Percentiles rank a stretch among this genome's conserved stretches.
phyloP scores from a whole-genome alignment of 1,140 invertebrate genomes.

The Drosophila rufa region DNA sequence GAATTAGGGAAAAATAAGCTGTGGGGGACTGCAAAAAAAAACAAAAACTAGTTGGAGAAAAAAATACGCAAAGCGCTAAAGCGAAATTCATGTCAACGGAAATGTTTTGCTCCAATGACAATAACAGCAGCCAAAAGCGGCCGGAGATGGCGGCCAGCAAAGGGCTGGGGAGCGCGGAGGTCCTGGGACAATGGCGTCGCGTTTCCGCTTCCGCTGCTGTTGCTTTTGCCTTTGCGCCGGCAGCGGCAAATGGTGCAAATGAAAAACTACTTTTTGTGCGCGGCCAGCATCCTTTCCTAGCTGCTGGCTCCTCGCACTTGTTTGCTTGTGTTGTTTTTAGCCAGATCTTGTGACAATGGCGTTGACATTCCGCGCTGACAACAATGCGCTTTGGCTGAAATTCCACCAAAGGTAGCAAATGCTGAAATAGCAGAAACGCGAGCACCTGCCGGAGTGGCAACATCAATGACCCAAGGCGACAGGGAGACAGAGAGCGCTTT shows the following conservation, averaged over 20 bases:
- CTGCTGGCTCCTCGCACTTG: slow-evolving; percentile 26
- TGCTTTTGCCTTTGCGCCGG: slow-evolving; percentile 30
- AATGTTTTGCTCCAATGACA: slow-evolving; percentile 67
- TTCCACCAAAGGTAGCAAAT: slow-evolving; percentile 41
- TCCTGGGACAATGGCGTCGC: slow-evolving; percentile 69
- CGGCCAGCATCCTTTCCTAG: slow-evolving; percentile 39
- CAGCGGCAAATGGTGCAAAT: slow-evolving; percentile 59
- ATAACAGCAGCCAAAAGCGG: slow-evolving; percentile 52
- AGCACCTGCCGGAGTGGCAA: slow-evolving; percentile 14
- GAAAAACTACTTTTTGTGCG: slow-evolving; percentile 55
- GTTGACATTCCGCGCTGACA: slow-evolving; percentile 64
- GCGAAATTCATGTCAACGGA: slow-evolving; percentile 62
- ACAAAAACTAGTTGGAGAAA: background rate
- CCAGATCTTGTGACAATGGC: slow-evolving; percentile 57
- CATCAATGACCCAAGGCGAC: slow-evolving; percentile 48
- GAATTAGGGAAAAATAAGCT: slow-evolving; percentile 35
- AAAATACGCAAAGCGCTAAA: slow-evolving; percentile 49
- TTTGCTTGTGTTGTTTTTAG: slow-evolving; percentile 45
- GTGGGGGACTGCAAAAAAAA: background rate
- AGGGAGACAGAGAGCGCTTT: too few species aligned
- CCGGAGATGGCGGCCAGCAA: slow-evolving; percentile 46
- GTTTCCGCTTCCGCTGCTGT: slow-evolving; percentile 68
- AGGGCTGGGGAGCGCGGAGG: slow-evolving; percentile 4
- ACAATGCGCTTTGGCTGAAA: slow-evolving; percentile 55
- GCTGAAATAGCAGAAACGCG: slow-evolving; percentile 34